Evolutionary conservation across 2,888 invertebrate species (phyloP).

Genomic region (Biston stratarius): DNA sequence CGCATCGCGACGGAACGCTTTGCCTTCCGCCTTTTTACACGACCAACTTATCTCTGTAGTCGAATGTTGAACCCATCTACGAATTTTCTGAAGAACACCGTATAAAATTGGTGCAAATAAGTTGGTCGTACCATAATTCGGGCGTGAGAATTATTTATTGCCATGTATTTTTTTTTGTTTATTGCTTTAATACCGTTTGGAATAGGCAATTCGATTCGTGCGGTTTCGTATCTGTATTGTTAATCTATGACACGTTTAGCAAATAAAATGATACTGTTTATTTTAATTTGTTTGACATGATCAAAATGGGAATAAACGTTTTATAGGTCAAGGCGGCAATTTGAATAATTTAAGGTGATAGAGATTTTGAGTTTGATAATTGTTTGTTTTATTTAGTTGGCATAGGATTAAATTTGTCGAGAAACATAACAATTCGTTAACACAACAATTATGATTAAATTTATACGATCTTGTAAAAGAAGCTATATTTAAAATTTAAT

Average conservation of each 20-base stretch:
- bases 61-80: background rate
- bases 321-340: conserved; percentile 16
- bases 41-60: background rate
- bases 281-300: conserved; percentile 21
- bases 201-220: conserved; percentile 35
- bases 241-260: conserved; percentile 41
- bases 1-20: conserved; percentile 43
- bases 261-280: conserved; percentile 32
- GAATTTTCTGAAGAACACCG: background rate
- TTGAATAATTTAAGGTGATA: background rate
- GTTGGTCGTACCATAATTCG: conserved; percentile 13
- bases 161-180: conserved; percentile 38
- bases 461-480: background rate
- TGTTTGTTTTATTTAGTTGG: background rate
- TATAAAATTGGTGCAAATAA: background rate
- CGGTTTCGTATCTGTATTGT: conserved; percentile 36
- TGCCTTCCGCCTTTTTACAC: conserved; percentile 44
- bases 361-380: conserved; percentile 4
- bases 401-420: background rate
- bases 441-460: background rate
- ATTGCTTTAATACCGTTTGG: conserved; percentile 28
- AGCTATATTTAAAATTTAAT: too few species aligned
- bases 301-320: conserved; percentile 1
- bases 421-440: background rate
- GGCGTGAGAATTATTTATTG: conserved; percentile 51